These are phyloP conservation scores for Thamnophis sirtalis DNA, from an alignment of 2,113 vertebrate species.

Conservation along the genomic window DNA sequence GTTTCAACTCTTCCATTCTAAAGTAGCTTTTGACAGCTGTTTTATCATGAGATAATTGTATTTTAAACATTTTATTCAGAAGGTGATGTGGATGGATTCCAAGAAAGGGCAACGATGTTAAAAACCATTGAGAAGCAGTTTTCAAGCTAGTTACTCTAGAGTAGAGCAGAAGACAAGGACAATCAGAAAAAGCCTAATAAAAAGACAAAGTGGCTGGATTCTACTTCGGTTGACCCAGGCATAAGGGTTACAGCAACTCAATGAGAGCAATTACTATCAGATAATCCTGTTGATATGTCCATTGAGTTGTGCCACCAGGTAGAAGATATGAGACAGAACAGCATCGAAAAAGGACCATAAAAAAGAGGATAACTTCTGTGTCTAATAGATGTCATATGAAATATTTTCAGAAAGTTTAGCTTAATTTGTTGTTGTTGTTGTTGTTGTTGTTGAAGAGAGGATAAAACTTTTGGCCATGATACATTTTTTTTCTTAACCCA, in stretches of 20 bases:
- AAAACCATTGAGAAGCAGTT: neutral
- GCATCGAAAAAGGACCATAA: neutral
- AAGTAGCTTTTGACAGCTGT: neutral
- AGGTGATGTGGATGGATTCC: neutral
- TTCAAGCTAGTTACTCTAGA: neutral
- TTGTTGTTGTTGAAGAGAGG: no score
- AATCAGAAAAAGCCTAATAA: neutral
- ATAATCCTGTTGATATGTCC: neutral
- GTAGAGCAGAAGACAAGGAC: neutral
- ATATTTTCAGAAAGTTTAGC: neutral
- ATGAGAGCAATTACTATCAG: neutral
- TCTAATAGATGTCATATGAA: neutral
- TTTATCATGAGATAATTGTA: neutral
- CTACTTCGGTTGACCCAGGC: neutral
- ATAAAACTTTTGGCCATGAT: neutral
- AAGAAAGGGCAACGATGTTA: neutral
- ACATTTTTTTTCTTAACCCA: neutral
- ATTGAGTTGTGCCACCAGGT: neutral
- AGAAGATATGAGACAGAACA: neutral
- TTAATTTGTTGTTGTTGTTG: neutral
- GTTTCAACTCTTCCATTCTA: fast-evolving
- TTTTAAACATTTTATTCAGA: neutral
- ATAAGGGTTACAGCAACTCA: neutral
- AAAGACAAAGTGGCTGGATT: neutral
- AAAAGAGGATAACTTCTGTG: neutral